Base-by-base conservation (phyloP, 2,797 vertebrate genomes). In the Melopsittacus undulatus region DNA sequence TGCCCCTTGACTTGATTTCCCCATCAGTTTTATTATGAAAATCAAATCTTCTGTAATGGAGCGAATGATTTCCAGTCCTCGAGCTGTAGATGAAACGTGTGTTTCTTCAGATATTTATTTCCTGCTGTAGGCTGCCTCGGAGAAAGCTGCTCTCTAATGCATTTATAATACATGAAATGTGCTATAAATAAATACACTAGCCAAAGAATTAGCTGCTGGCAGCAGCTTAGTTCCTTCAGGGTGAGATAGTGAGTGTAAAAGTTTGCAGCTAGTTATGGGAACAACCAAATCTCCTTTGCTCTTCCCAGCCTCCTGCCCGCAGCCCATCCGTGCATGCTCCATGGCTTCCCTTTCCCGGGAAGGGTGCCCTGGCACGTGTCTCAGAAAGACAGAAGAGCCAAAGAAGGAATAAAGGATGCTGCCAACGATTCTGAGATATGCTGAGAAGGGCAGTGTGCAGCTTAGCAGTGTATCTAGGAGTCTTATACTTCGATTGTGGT, bases 151-250 rank as follows among this genome's bases (percentile, higher is more conserved):
- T 91, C 81, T 69, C 59, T 61, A 43, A 83, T 83, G 59, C 75
- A 46, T 93, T 90, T 84, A 13, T 87, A 79, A 83, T 73, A 61
- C 70, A 78, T 52, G 78, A 90, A 95, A 87, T 6, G 67, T 90
- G 86, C 77, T 92, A 48, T 96, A 90, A 93, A 91, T 92, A 92
- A 90, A 29, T 56, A n/a, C 26, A 1, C 30, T 34, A 57, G 67
- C 88, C 75, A 24, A 70, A 76, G 66, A 83, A 92, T 83, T 92
- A 77, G 61, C 49, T 95, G 59, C 92, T 94, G 92, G 92, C 93
- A 90, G 77, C 86, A 84, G 80, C 83, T 84, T n/a, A 34, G 36
- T 32, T 89, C 74, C 70, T 86, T 56, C 54, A 69, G 77, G 63
- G n/a, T 49, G 46, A 89, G 42, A 85, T 52, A 42, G n/a, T 0